Conservation (phyloP, 2,113 vertebrate genomes). For the Calonectris borealis region DNA sequence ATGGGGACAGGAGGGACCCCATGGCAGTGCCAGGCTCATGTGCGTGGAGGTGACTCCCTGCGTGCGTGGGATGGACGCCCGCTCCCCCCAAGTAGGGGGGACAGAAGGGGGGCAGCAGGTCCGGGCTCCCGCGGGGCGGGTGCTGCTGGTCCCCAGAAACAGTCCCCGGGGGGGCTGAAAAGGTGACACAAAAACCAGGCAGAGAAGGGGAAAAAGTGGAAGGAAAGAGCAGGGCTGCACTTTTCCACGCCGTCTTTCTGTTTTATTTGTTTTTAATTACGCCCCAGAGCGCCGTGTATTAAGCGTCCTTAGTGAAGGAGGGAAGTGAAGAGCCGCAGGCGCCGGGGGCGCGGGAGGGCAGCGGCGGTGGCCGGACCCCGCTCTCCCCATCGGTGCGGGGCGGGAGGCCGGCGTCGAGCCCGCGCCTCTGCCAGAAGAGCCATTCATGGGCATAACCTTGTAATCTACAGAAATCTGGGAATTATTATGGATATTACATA, state of each 20-base stretch:
- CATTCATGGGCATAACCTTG: neutral
- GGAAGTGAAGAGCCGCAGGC: neutral
- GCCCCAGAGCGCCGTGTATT: neutral
- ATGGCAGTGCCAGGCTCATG: accelerated
- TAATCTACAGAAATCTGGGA: slow-evolving; percentile 11
- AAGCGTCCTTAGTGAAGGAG: neutral
- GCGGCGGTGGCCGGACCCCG: accelerated
- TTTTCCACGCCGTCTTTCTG: neutral
- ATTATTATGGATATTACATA: slow-evolving; percentile 17
- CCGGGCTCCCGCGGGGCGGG: neutral
- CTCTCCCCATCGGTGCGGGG: neutral
- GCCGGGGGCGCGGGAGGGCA: accelerated
- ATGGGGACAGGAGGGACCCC: accelerated
- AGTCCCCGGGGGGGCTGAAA: neutral
- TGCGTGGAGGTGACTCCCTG: neutral
- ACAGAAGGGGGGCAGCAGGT: accelerated
- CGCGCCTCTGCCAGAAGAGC: neutral
- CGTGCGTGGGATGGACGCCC: accelerated
- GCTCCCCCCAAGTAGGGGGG: accelerated
- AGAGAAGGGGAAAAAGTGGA: neutral
- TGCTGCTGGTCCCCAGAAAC: neutral
- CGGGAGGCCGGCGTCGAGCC: accelerated
- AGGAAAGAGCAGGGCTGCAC: neutral
- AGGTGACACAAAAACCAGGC: neutral
- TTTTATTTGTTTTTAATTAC: neutral